Evolutionary conservation across 2,888 invertebrate species (phyloP), one percentile per base, ranked within the genome.

Genomic region (Gasteruption jaculator): DNA sequence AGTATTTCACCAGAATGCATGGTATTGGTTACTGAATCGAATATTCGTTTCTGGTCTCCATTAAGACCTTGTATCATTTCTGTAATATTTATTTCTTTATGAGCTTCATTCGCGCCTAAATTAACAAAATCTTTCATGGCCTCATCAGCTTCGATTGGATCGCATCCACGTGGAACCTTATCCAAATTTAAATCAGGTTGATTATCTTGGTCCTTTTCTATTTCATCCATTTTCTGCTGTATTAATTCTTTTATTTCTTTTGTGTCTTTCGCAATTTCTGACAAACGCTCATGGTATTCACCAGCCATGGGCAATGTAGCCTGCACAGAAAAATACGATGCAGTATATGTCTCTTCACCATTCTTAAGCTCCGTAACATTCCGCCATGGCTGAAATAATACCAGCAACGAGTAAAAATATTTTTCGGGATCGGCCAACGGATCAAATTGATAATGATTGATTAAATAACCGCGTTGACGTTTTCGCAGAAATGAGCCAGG

Each of bases 1-100:
- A 50, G 35, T 29, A 44, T 40, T 26, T 39, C 32, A 24, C 33
- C 35, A 20, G 43, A 47, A 15, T 26, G 35, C 16, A 55, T 30
- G 22, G 34, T 42, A 18, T 26, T 31, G 27, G 39, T 48, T n/a
- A 56, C 38, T 29, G 41, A 48, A 40, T 57, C 50, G 35, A 61
- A 60, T 6, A 60, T 46, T 29, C 52, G 39, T 42, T 48, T 52
- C 50, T 57, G 58, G 43, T 58, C 60, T 4, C 24, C 15, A 48
- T 61, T 58, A 15, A 60, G 43, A 36, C 52, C 37, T 15, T 30
- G 24, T 14, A 58, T 52, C 43, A 56, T 50, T 12, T 50, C 16
- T 2, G 39, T 21, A 18, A 51, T 4, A 35, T 47, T 30, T 30
- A 20, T 24, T 12, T 26, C 14, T 26, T 44, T 8, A n/a, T 21